These are phyloP conservation scores for Calliphora vomitoria DNA, from an alignment of 2,888 invertebrate species.

Conservation along the genomic window DNA sequence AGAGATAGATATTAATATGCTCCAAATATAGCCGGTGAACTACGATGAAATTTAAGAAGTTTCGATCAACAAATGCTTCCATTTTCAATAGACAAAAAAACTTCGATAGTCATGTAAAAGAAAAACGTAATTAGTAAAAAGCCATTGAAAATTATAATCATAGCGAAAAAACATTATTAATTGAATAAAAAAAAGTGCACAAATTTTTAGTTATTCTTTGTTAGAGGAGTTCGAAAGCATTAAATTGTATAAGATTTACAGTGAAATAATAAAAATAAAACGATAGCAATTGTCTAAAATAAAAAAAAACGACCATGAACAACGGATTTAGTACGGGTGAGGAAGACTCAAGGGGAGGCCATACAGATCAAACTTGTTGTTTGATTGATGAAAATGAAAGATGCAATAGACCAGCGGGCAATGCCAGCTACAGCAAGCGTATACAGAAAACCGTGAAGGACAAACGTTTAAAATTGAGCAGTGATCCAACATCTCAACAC, in stretches of 20 bases:
- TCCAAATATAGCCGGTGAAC: neutral
- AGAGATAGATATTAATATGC: neutral
- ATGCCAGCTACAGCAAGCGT: conserved; percentile 97
- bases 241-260: neutral
- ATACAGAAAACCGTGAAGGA: conserved; percentile 98
- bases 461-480: conserved; percentile 93
- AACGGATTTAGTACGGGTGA: conserved; percentile 96
- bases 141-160: neutral
- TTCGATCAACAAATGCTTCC: neutral
- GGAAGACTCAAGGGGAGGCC: conserved; percentile 94
- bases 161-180: neutral
- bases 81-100: neutral
- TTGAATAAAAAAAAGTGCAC: neutral
- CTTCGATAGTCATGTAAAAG: neutral
- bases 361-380: conserved; percentile 96
- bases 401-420: conserved; percentile 90
- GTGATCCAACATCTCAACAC: conserved; percentile 93
- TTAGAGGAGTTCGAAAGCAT: neutral
- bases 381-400: conserved; percentile 94
- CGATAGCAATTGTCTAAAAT: neutral
- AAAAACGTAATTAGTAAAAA: conserved; percentile 36
- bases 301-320: conserved; percentile 85
- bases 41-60: neutral
- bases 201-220: neutral
- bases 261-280: neutral